Percentiles rank a stretch among this genome's conserved stretches.
These are phyloP conservation scores for Anas capensis DNA, from an alignment of 2,797 vertebrate species.

Conservation along the genomic window DNA sequence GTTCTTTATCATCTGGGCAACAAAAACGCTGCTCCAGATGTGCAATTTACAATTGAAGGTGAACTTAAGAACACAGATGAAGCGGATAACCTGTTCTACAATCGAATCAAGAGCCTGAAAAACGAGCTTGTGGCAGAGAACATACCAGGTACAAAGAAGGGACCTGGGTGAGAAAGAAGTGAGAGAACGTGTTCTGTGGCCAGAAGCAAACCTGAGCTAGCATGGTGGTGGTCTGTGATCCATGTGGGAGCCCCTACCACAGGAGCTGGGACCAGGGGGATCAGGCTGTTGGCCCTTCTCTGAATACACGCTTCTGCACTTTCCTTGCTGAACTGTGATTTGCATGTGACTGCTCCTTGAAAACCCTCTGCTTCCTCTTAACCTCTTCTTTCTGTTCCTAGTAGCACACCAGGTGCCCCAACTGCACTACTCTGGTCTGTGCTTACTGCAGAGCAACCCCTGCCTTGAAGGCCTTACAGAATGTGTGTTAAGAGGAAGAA, in stretches of 20 bases:
- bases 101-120: slow-evolving; percentile 75
- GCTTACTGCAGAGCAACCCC: not conserved
- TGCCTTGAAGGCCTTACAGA: fast-evolving
- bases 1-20: slow-evolving; percentile 83
- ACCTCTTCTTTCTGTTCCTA: not conserved
- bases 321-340: fast-evolving
- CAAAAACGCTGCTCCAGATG: slow-evolving; percentile 76
- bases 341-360: not conserved
- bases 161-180: not conserved
- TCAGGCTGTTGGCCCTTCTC: not conserved
- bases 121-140: slow-evolving; percentile 79
- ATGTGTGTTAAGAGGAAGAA: fast-evolving
- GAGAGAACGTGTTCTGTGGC: not conserved
- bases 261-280: not conserved
- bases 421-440: fast-evolving
- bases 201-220: not conserved
- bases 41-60: slow-evolving; percentile 82
- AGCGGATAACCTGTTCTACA: slow-evolving; percentile 87
- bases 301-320: not conserved
- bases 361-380: not conserved
- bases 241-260: not conserved
- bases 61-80: slow-evolving; percentile 77
- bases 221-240: fast-evolving
- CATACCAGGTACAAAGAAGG: slow-evolving; percentile 88
- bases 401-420: not conserved